Conservation (phyloP, 2,888 invertebrate species). For the Eristalis arbustorum region DNA sequence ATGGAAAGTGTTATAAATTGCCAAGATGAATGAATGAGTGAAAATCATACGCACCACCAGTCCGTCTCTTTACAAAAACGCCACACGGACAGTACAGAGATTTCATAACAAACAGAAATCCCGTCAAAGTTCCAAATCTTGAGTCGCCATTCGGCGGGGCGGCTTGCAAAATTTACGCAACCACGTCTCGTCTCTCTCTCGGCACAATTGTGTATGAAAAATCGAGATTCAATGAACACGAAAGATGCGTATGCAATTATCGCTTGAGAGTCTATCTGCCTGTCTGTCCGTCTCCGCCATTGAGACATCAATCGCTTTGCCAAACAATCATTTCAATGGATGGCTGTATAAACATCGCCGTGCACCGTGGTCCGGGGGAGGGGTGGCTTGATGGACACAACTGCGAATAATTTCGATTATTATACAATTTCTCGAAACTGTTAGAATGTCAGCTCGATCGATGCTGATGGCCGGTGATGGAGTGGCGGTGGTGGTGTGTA, state of each 20-base stretch:
- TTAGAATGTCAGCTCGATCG: conserved; percentile 45
- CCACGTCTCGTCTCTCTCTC: not conserved
- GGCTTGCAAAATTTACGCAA: conserved; percentile 18
- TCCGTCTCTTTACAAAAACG: not conserved
- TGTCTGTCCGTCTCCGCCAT: not conserved
- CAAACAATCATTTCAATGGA: not conserved
- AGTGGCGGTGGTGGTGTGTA: not conserved
- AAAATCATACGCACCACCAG: conserved; percentile 13
- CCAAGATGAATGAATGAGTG: conserved; percentile 6
- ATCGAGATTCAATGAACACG: conserved; percentile 5
- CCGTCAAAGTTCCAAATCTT: conserved; percentile 7
- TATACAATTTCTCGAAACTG: conserved; percentile 62
- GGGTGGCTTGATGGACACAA: conserved; percentile 23
- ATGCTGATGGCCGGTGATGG: not conserved
- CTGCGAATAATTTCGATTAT: conserved; percentile 57
- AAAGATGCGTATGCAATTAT: conserved; percentile 25
- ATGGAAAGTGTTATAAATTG: conserved; percentile 67
- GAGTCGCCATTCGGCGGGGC: not conserved
- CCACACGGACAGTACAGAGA: not conserved
- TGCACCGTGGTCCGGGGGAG: conserved; percentile 3
- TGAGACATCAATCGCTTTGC: conserved; percentile 37
- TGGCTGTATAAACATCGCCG: not conserved
- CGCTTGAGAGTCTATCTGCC: not conserved
- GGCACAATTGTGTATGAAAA: not conserved
- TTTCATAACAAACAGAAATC: not conserved